Conservation (phyloP, 2,797 vertebrate genomes). For the Schizopygopsis malacanthus region DNA sequence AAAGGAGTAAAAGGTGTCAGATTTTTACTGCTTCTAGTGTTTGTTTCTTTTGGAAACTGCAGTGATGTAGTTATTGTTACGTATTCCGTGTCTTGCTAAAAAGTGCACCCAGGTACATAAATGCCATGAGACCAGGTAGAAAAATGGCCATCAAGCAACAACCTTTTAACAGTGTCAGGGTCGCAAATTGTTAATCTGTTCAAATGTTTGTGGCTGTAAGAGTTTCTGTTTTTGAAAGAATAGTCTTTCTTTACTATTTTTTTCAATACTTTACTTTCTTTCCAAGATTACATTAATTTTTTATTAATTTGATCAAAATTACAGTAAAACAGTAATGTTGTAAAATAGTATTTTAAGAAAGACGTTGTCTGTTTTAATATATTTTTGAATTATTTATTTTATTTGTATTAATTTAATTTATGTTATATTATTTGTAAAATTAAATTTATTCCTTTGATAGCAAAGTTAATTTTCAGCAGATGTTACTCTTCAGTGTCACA, state of each 20-base stretch:
- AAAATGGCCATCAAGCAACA: not conserved
- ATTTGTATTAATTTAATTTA: too few species aligned
- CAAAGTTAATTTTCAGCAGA: not conserved
- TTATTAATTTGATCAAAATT: not conserved
- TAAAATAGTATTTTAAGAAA: too few species aligned
- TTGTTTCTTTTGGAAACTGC: too few species aligned
- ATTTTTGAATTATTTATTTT: not conserved
- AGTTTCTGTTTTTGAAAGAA: not conserved
- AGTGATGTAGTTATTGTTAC: too few species aligned
- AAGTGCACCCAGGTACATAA: too few species aligned
- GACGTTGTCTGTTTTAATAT: not conserved
- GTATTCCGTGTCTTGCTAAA: too few species aligned
- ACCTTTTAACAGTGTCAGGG: not conserved
- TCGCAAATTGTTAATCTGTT: not conserved
- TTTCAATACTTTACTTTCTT: too few species aligned
- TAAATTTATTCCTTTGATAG: not conserved
- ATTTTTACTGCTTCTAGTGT: too few species aligned
- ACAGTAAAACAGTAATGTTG: not conserved
- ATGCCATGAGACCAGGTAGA: too few species aligned
- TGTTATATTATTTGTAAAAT: not conserved
- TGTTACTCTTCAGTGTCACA: not conserved
- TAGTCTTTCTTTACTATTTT: too few species aligned
- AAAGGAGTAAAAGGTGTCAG: too few species aligned
- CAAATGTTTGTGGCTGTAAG: not conserved
- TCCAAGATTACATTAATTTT: not conserved